These are phyloP conservation scores for Aphelenchoides besseyi DNA, from an alignment of 1,140 invertebrate genomes.

Conservation along the genomic window DNA sequence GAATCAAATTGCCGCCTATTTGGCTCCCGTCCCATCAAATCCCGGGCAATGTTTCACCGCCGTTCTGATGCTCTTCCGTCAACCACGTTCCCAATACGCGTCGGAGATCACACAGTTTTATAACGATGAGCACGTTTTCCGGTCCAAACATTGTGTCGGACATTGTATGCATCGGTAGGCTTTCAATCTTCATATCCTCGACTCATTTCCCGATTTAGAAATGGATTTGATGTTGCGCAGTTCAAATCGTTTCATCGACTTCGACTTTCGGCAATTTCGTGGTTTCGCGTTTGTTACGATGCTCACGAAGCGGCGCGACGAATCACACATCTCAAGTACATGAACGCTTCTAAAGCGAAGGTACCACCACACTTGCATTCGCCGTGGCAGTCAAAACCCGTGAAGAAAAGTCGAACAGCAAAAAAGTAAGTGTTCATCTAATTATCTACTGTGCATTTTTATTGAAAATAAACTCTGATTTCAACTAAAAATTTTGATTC, in stretches of 20 bases:
- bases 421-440: not conserved
- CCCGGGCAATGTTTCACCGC: constrained; percentile 34
- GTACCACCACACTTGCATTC: not conserved
- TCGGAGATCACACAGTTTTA: constrained; percentile 51
- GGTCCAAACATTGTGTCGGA: constrained; percentile 38
- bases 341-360: not conserved
- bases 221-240: constrained; percentile 41
- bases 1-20: constrained; percentile 37
- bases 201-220: constrained; percentile 32
- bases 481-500: no score
- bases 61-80: constrained; percentile 51
- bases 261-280: constrained; percentile 39
- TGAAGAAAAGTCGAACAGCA: not conserved
- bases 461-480: no score
- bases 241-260: constrained; percentile 48
- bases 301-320: constrained; percentile 34
- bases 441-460: no score
- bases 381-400: not conserved
- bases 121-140: constrained; percentile 42
- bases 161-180: constrained; percentile 46
- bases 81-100: constrained; percentile 29
- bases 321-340: constrained; percentile 7
- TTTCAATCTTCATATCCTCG: not conserved
- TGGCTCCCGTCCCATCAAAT: constrained; percentile 39
- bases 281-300: constrained; percentile 46